Conservation (phyloP, 2,888 invertebrate genomes). For the Chromoteleia sp. region DNA sequence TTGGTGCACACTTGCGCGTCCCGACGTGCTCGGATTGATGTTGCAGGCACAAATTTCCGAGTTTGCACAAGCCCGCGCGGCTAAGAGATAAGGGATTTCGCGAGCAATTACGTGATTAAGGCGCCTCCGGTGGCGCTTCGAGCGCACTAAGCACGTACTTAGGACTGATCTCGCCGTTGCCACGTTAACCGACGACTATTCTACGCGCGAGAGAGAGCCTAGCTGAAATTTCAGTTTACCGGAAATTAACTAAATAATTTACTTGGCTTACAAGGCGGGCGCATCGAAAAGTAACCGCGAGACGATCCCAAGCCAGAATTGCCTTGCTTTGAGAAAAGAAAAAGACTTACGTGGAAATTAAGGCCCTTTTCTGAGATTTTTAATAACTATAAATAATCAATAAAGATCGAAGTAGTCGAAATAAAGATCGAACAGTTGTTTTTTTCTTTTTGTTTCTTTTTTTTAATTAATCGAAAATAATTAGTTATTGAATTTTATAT, state of each 20-base stretch:
- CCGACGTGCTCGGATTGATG: slow-evolving; percentile 57
- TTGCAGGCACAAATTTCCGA: slow-evolving; percentile 54
- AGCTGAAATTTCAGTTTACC: slow-evolving; percentile 78
- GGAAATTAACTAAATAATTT: slow-evolving; percentile 83
- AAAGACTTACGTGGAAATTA: slow-evolving; percentile 7
- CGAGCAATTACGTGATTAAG: slow-evolving; percentile 84
- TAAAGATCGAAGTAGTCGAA: no score
- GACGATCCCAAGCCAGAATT: slow-evolving; percentile 2
- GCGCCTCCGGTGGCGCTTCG: slow-evolving; percentile 81
- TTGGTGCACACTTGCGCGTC: slow-evolving; percentile 43
- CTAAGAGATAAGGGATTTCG: slow-evolving; percentile 83
- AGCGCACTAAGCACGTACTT: slow-evolving; percentile 83
- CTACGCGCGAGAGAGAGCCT: slow-evolving; percentile 31
- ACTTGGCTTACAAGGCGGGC: slow-evolving; percentile 55
- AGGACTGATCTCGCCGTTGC: slow-evolving; percentile 80
- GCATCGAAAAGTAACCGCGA: slow-evolving; percentile 42
- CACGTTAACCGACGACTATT: slow-evolving; percentile 74
- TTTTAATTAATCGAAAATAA: no score
- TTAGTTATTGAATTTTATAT: no score
- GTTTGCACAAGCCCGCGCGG: slow-evolving; percentile 70
- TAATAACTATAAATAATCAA: no score
- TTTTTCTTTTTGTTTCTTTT: no score
- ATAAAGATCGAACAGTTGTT: no score
- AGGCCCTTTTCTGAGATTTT: slow-evolving; percentile 2
- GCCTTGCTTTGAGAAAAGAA: slow-evolving; percentile 4